A percentile compares a stretch with the other conserved stretches of the same genome.
phyloP scores from a whole-genome alignment of 30 jellyfish, hydroid and myxozoan species.

The Nemopilema nomurai region DNA sequence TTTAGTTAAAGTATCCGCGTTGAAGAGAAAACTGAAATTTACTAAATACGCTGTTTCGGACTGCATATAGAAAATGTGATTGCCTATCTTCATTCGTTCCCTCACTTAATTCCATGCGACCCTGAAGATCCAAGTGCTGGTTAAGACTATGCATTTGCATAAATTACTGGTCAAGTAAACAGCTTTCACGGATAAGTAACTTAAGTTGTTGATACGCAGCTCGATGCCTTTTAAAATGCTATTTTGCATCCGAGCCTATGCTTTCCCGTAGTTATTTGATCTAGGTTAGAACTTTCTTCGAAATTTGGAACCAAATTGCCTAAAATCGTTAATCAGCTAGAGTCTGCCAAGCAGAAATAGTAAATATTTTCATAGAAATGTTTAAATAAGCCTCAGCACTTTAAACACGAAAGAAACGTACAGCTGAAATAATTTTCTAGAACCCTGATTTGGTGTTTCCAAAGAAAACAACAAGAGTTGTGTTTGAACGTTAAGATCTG shows the following conservation, averaged over 20 bases:
- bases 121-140: not conserved
- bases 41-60: too few relatives aligned
- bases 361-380: too few relatives aligned
- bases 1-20: too few relatives aligned
- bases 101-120: not conserved
- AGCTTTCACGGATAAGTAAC: not conserved
- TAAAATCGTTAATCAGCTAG: not conserved
- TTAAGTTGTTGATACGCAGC: not conserved
- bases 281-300: not conserved
- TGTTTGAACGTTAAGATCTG: too few relatives aligned
- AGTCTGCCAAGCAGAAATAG: not conserved
- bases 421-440: not conserved
- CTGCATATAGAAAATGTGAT: too few relatives aligned
- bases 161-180: not conserved
- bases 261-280: not conserved
- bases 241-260: too few relatives aligned
- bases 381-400: not conserved
- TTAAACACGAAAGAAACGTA: not conserved
- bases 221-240: not conserved
- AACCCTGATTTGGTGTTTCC: not conserved
- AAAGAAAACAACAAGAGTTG: too few relatives aligned
- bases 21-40: too few relatives aligned
- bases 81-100: too few relatives aligned
- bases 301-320: not conserved
- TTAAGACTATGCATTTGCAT: not conserved